A percentile compares a stretch with the other conserved stretches of the same genome.
Evolutionary conservation across 1,140 invertebrate species (phyloP).

Genomic region (Halesus radiatus): DNA sequence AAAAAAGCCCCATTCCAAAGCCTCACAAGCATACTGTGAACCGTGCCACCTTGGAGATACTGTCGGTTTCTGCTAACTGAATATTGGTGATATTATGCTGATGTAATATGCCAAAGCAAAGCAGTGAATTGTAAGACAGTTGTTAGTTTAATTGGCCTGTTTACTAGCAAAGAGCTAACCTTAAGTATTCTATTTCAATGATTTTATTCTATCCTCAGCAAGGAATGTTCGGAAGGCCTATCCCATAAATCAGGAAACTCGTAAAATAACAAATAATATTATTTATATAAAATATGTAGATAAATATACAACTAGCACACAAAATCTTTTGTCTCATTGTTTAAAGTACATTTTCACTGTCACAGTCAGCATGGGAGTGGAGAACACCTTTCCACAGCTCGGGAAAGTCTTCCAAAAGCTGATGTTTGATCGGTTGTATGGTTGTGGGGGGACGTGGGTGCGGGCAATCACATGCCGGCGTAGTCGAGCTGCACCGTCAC

Average conservation of each 20-base stretch:
- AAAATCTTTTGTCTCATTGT: constrained; percentile 20
- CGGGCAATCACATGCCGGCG: constrained; percentile 78
- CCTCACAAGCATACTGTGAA: no score
- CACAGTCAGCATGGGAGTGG: constrained; percentile 18
- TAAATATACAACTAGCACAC: constrained; percentile 36
- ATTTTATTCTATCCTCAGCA: constrained; percentile 11
- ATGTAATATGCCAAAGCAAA: no score
- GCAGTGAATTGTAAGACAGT: no score
- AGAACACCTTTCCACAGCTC: neutral
- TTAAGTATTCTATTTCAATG: no score
- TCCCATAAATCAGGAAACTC: neutral
- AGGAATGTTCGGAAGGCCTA: constrained; percentile 36
- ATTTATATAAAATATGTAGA: constrained; percentile 22
- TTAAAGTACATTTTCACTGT: constrained; percentile 35
- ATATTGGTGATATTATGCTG: no score
- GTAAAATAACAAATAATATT: constrained; percentile 23
- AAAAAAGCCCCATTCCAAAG: no score
- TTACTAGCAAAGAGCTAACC: no score
- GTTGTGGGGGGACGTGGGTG: neutral
- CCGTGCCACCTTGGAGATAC: no score
- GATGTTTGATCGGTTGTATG: constrained; percentile 18
- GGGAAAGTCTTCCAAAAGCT: constrained; percentile 17
- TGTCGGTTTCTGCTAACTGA: no score
- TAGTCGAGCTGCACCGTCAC: constrained; percentile 94
- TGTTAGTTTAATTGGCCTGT: no score